These are phyloP conservation scores for Zapornia atra DNA, from an alignment of 2,113 vertebrate genomes.

Conservation along the genomic window DNA sequence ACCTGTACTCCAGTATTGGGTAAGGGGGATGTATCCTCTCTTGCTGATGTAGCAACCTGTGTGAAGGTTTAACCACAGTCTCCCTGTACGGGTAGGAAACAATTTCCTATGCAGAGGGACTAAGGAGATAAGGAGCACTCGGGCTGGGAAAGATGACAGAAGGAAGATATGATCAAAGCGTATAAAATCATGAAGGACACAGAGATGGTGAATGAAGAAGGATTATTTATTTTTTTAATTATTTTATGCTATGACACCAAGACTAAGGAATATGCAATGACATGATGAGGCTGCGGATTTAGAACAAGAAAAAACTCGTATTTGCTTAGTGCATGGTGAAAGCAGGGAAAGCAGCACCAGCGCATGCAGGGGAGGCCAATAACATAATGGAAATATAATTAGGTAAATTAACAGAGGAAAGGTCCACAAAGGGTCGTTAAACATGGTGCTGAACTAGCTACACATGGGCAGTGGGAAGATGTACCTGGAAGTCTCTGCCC, in stretches of 20 bases:
- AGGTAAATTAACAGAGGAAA: background rate
- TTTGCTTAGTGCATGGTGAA: background rate
- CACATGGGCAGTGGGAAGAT: background rate
- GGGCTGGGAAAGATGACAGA: background rate
- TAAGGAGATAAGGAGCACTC: background rate
- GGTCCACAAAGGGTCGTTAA: background rate
- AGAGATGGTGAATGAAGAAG: background rate
- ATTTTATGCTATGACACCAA: background rate
- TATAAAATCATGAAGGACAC: background rate
- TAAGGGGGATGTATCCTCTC: background rate
- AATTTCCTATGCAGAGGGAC: background rate
- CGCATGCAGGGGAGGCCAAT: background rate
- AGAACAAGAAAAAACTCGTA: background rate
- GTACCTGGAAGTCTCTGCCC: background rate
- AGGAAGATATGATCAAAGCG: background rate
- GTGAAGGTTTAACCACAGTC: background rate
- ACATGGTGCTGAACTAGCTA: rapidly evolving
- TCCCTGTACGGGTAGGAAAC: background rate
- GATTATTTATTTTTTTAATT: background rate
- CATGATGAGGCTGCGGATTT: background rate
- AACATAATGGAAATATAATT: background rate
- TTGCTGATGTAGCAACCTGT: background rate
- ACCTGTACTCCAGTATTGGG: background rate
- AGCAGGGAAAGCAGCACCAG: background rate
- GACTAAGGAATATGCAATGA: background rate